Evolutionary conservation across 2,797 vertebrate species (phyloP), one percentile per base, ranked within the genome.

Genomic region (Falco columbarius): DNA sequence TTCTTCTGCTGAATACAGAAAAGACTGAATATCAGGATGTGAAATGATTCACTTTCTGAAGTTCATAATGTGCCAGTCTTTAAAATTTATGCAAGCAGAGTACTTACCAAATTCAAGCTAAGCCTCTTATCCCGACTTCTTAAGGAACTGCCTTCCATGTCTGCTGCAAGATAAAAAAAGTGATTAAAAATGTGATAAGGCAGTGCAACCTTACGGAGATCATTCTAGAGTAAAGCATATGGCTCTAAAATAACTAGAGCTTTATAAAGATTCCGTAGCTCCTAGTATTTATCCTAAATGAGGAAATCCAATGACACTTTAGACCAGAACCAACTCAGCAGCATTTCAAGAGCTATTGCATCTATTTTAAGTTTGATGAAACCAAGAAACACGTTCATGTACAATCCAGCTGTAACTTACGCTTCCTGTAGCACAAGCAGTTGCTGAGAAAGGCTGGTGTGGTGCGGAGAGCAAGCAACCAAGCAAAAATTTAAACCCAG

Each of bases 101-200:
- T 85, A 97, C 98, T 98, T 98, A 99, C 99, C 99, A 99, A 98
- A 98, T 99, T 99, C 95, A 99, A 98, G 97, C 99, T 99, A 90
- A 99, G 99, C 93, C 99, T 98, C 97, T 99, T 99, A 97, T 99
- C 99, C 96, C 98, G 97, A 76, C 97, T 98, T 97, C 98, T 98
- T 96, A 98, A 95, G 47, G 97, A 97, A 72, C 96, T 98, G 90
- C 96, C 97, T 80, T 99, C 99, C 81, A 97, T 76, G 77, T 99
- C 98, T 97, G 96, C 98, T 99, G 94, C 89, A 98, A 98, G 89
- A 81, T 70, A 81, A 97, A 96, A 92, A 32, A 61, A 38, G n/a
- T 9, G 49, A 95, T 91, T 85, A 86, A 94, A 93, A 90, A 89
- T 56, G 32, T 61, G 58, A 61, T 91, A 72, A 93, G 83, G 40